Evolutionary conservation across 2,113 vertebrate genomes (phyloP).

Genomic region (Psilopsiagon aurifrons): DNA sequence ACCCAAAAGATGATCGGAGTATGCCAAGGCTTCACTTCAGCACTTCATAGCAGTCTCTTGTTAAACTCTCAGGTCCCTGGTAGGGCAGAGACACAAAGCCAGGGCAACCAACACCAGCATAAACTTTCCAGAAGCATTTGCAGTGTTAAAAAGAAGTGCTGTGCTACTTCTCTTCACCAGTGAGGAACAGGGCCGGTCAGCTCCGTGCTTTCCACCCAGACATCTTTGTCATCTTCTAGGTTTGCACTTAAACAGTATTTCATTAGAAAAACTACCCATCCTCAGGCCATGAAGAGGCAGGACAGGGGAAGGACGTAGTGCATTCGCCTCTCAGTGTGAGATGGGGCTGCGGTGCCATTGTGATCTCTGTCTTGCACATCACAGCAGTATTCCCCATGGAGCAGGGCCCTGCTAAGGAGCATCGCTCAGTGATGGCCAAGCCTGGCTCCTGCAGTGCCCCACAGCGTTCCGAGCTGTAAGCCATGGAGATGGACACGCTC

Average conservation of each 20-base stretch:
- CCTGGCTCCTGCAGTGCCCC: neutral
- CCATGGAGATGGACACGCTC: neutral
- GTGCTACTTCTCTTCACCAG: rapidly evolving
- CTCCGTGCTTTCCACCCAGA: neutral
- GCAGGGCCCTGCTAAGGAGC: neutral
- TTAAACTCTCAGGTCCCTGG: rapidly evolving
- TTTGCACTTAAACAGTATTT: rapidly evolving
- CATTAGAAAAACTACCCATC: too few species aligned
- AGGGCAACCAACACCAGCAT: neutral
- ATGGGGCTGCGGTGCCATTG: rapidly evolving
- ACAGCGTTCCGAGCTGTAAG: neutral
- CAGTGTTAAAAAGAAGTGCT: neutral
- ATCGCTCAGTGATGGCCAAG: neutral
- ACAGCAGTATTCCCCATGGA: rapidly evolving
- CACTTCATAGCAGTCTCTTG: rapidly evolving
- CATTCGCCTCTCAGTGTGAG: rapidly evolving
- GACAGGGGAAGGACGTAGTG: rapidly evolving
- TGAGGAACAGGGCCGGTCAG: neutral
- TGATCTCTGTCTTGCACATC: rapidly evolving
- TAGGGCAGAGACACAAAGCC: rapidly evolving
- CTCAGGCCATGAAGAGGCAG: rapidly evolving
- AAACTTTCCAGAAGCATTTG: neutral
- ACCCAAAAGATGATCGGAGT: rapidly evolving
- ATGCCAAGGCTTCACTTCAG: neutral
- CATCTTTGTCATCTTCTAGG: neutral